These are phyloP conservation scores for Lycaena phlaeas DNA, from an alignment of 2,888 invertebrate species.

Conservation along the genomic window DNA sequence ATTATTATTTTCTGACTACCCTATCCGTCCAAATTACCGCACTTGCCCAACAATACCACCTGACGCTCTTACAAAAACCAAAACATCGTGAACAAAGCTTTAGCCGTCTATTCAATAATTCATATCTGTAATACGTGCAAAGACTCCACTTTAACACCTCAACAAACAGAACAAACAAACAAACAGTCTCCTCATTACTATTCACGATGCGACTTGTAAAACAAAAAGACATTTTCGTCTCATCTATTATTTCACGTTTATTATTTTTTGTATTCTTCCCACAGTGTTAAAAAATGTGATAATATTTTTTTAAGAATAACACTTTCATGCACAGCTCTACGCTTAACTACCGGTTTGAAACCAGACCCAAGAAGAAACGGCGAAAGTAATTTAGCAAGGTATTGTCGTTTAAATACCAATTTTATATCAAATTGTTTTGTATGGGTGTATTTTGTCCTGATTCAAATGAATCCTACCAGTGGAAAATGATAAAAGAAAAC, in stretches of 20 bases:
- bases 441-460: no score
- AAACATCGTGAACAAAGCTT: conserved; percentile 19
- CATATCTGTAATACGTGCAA: conserved; percentile 52
- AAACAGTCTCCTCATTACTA: conserved; percentile 32
- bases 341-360: neutral
- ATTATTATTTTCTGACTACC: no score
- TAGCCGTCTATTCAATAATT: conserved; percentile 51
- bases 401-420: neutral
- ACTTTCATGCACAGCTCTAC: neutral
- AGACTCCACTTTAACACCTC: conserved; percentile 56
- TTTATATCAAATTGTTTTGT: neutral
- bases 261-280: conserved; percentile 1
- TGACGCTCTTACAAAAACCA: conserved; percentile 2
- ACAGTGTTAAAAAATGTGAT: neutral
- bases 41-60: no score
- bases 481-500: no score
- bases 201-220: conserved; percentile 26
- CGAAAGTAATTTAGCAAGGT: neutral
- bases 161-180: conserved; percentile 45
- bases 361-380: neutral
- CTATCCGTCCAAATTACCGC: no score
- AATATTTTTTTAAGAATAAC: neutral
- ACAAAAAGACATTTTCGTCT: conserved; percentile 22
- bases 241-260: conserved; percentile 16
- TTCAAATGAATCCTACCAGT: no score